Base-by-base conservation (phyloP, 2,113 vertebrate genomes). In the Aramus guarauna region DNA sequence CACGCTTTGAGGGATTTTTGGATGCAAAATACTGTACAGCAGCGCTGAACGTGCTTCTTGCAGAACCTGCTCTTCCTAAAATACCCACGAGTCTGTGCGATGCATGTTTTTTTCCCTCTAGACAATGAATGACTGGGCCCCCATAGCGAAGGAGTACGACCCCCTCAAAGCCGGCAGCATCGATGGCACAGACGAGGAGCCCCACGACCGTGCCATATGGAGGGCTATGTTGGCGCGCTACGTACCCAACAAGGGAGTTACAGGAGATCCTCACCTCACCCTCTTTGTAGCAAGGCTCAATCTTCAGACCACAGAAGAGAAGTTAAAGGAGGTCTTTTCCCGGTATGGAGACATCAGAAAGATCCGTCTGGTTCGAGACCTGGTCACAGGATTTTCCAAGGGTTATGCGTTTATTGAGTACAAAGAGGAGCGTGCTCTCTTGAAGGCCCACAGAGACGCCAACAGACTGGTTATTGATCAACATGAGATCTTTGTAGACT, bases 131-230 rank as follows among this genome's bases (percentile, higher is more conserved):
- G 99, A 99, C 47, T 99, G 99, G 99, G 98, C 98, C 55, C 98
- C 99, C 45, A 99, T 99, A 8, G 99, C 99, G 3, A 99, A 98
- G 95, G 97, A 98, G 29, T 99, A 99, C 9, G 98, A 99, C 64
- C 99, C 99, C 1, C 98, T 99, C 30, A 99, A 99, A 96, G 99
- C 99, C 0, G 99, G 99, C 52, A 99, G 99, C 97, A 99, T 99
- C 12, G 99, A 99, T 36, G 99, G 99, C 30, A 99, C 99, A 0
- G 99, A 99, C 3, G 98, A 99, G 76, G 99, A 99, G 82, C 99
- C 99, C 3, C 99, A 99, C 5, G 99, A 99, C 96, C 98, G 98
- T 0, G 99, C 99, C 1, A 97, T 99, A 4, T 99, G 99, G 98
- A 98, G 99, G 95, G 99, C 99, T 0, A 99, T 99, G 98, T 36